Conservation (phyloP, 2,888 invertebrate species). For the Apoderus coryli region DNA sequence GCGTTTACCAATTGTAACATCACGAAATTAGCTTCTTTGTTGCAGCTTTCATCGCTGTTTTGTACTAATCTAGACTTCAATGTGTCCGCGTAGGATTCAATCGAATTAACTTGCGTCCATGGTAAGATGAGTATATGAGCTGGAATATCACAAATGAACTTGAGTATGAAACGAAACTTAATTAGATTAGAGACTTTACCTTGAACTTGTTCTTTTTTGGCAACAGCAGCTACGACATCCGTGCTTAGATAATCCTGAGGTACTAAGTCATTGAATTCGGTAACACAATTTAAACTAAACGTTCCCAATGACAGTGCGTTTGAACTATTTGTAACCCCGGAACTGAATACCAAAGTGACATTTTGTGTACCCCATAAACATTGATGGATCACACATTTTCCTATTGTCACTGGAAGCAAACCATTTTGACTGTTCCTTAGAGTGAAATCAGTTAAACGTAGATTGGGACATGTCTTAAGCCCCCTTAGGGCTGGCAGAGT, state of each 20-base stretch:
- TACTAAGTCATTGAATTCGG: conserved; percentile 68
- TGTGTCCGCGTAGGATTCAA: conserved; percentile 52
- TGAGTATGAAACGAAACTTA: too few species aligned
- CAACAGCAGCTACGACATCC: conserved; percentile 46
- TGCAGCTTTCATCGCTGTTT: conserved; percentile 32
- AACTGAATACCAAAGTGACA: conserved; percentile 51
- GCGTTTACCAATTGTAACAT: conserved; percentile 70
- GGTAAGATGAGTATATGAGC: conserved; percentile 67
- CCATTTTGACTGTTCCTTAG: conserved; percentile 31
- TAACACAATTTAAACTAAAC: conserved; percentile 55
- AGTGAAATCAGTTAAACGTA: conserved; percentile 60
- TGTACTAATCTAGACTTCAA: conserved; percentile 38
- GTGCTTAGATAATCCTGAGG: conserved; percentile 48
- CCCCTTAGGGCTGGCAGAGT: conserved; percentile 55
- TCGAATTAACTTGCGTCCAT: conserved; percentile 58
- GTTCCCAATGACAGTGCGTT: conserved; percentile 38
- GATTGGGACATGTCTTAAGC: conserved; percentile 55
- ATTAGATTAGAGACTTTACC: too few species aligned
- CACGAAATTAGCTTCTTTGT: conserved; percentile 57
- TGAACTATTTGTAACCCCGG: conserved; percentile 43
- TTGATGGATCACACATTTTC: conserved; percentile 58
- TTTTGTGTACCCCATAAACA: conserved; percentile 61
- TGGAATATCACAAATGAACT: conserved; percentile 26
- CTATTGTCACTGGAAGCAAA: conserved; percentile 40
- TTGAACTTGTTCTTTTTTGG: background rate